Evolutionary conservation across 2,797 vertebrate genomes (phyloP).

Genomic region (Manis javanica): DNA sequence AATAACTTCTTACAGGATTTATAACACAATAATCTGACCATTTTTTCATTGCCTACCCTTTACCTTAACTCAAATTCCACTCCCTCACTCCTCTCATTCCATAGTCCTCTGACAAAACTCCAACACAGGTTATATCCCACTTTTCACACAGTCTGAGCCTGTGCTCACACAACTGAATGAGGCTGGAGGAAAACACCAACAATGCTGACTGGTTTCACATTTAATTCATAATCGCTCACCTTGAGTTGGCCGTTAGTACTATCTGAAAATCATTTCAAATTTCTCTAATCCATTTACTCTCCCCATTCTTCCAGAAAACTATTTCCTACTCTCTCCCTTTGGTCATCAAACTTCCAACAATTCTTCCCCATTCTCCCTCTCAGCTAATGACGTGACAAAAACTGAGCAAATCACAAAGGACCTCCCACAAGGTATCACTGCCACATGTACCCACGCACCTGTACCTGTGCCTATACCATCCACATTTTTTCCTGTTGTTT

Average conservation of each 20-base stretch:
- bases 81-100: not conserved
- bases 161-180: not conserved
- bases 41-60: not conserved
- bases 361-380: not conserved
- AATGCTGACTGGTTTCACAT: not conserved
- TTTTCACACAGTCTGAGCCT: not conserved
- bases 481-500: not conserved
- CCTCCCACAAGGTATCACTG: not conserved
- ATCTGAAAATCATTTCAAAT: not conserved
- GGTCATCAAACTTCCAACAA: not conserved
- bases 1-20: not conserved
- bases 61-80: not conserved
- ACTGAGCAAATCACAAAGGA: not conserved
- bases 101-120: not conserved
- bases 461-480: not conserved
- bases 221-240: not conserved
- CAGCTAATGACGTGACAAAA: not conserved
- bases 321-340: not conserved
- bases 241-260: not conserved
- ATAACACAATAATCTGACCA: not conserved
- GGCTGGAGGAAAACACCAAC: not conserved
- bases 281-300: not conserved
- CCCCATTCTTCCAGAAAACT: not conserved
- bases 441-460: not conserved
- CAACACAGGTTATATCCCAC: not conserved